Conservation (phyloP, 2,888 invertebrate species). For the Patella ulyssiponensis region DNA sequence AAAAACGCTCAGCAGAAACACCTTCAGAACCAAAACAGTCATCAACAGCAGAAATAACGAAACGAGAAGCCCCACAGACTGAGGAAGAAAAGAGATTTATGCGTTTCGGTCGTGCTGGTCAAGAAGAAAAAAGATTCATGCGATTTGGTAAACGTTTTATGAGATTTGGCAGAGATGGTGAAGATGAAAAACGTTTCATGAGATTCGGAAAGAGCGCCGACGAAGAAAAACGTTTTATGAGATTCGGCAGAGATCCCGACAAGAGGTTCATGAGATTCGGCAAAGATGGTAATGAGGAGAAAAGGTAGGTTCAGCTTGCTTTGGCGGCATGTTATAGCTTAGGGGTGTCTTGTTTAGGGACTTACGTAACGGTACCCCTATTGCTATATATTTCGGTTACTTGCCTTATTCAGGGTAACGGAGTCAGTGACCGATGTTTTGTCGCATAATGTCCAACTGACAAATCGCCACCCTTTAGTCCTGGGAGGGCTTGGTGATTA, state of each 20-base stretch:
- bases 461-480: too few species aligned
- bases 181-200: conserved; percentile 39
- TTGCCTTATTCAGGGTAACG: too few species aligned
- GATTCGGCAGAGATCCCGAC: conserved; percentile 48
- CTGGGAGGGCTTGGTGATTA: too few species aligned
- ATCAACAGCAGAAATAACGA: conserved; percentile 44
- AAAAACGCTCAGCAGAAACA: conserved; percentile 26
- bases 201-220: conserved; percentile 37
- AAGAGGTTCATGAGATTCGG: conserved; percentile 64
- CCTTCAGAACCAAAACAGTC: conserved; percentile 21
- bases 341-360: too few species aligned
- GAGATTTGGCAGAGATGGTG: conserved; percentile 44
- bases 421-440: too few species aligned
- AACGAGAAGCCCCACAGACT: conserved; percentile 33
- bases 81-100: conserved; percentile 52
- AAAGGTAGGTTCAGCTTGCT: conserved; percentile 19
- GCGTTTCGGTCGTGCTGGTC: conserved; percentile 48
- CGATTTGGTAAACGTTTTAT: conserved; percentile 53
- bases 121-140: conserved; percentile 49
- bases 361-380: too few species aligned
- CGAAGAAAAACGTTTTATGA: conserved; percentile 50
- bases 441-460: too few species aligned
- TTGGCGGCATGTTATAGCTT: too few species aligned
- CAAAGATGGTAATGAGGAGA: conserved; percentile 31
- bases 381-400: too few species aligned